Percentiles rank a stretch among this genome's conserved stretches.
Evolutionary conservation across 2,797 vertebrate genomes (phyloP).

Genomic region (Borostomias antarcticus): DNA sequence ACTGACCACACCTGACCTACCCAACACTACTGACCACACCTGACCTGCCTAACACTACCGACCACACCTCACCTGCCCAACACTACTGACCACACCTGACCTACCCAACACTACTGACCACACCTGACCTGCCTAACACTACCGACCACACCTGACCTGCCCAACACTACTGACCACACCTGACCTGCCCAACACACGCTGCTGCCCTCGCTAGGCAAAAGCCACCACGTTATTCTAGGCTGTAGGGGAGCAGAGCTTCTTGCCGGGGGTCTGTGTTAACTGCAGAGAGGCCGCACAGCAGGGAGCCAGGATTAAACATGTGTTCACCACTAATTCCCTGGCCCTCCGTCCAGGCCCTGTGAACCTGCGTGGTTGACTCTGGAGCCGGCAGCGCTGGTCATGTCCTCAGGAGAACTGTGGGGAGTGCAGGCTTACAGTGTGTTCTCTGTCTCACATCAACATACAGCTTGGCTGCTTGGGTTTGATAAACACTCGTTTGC

Average conservation of each 20-base stretch:
- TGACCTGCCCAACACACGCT: conserved; percentile 48
- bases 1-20: too few species aligned
- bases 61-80: too few species aligned
- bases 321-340: conserved; percentile 56
- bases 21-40: too few species aligned
- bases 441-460: background rate
- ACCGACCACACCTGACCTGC: too few species aligned
- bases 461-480: background rate
- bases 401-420: background rate
- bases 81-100: too few species aligned
- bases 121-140: too few species aligned
- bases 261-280: conserved; percentile 27
- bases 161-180: conserved; percentile 58
- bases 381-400: background rate
- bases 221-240: conserved; percentile 44
- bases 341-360: conserved; percentile 11
- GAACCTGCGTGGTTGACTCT: background rate
- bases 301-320: conserved; percentile 51
- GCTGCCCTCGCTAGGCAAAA: conserved; percentile 36
- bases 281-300: conserved; percentile 47
- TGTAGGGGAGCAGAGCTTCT: conserved; percentile 14
- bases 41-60: too few species aligned
- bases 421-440: background rate
- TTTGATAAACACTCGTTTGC: background rate
- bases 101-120: too few species aligned